Percentiles rank a stretch among this genome's conserved stretches.
Evolutionary conservation across 2,113 vertebrate genomes (phyloP).

Genomic region (Aramus guarauna): DNA sequence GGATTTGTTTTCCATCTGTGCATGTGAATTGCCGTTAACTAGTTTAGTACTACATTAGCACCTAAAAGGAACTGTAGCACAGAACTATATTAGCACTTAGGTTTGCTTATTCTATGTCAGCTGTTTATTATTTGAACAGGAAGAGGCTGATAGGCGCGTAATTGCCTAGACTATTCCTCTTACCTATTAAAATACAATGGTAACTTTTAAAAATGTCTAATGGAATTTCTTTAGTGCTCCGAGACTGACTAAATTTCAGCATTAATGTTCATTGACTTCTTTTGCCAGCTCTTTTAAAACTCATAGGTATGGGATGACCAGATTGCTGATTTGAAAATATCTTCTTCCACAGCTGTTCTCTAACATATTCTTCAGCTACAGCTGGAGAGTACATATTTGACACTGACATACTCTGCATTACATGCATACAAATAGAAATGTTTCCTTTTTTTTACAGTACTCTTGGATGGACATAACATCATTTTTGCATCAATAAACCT

Average conservation of each 20-base stretch:
- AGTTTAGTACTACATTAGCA: not conserved
- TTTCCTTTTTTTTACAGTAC: not conserved
- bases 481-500: not conserved
- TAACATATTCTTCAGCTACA: not conserved
- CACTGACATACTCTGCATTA: not conserved
- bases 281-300: not conserved
- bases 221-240: not conserved
- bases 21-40: not conserved
- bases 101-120: not conserved
- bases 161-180: not conserved
- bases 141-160: not conserved
- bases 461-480: not conserved
- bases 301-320: not conserved
- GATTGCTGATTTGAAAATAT: not conserved
- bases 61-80: not conserved
- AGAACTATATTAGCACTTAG: not conserved
- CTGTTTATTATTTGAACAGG: not conserved
- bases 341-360: not conserved
- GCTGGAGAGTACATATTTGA: not conserved
- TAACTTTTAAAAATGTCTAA: not conserved
- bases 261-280: not conserved
- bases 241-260: not conserved
- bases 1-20: not conserved
- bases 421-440: not conserved
- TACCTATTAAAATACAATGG: not conserved